Conservation (phyloP, 2,113 vertebrate species). For the Chiloscyllium plagiosum region DNA sequence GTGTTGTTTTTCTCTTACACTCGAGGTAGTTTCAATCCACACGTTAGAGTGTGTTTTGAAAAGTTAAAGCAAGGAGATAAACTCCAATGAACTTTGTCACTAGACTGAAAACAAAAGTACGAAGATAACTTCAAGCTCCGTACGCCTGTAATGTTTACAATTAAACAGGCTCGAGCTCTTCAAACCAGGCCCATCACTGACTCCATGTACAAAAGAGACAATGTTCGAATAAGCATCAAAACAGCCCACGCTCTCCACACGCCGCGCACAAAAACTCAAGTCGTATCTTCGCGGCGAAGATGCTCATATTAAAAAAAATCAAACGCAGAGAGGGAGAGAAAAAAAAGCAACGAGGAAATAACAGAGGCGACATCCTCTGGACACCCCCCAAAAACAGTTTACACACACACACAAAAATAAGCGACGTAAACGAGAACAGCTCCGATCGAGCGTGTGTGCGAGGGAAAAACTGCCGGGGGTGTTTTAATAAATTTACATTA, state of each 20-base stretch:
- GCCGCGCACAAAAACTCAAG: neutral
- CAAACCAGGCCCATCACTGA: slow-evolving; percentile 11
- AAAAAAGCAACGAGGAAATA: no score
- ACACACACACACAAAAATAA: no score
- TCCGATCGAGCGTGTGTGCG: neutral
- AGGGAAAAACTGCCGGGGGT: neutral
- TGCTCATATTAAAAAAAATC: neutral
- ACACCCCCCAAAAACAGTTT: neutral
- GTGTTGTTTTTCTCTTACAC: no score
- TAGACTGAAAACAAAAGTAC: neutral
- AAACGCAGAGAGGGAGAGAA: neutral
- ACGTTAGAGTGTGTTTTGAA: neutral
- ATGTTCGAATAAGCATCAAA: slow-evolving; percentile 1
- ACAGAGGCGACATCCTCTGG: neutral
- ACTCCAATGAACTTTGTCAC: neutral
- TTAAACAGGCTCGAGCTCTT: neutral
- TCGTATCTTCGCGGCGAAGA: neutral
- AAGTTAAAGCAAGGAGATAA: no score
- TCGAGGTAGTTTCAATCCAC: no score
- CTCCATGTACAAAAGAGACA: slow-evolving; percentile 16
- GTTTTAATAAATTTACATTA: neutral
- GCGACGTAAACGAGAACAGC: neutral
- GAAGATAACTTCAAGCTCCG: neutral
- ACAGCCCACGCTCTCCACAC: slow-evolving; percentile 33
- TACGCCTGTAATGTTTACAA: neutral